Evolutionary conservation across 92 coral and sea anemone species (phyloP).

Genomic region (Siderastrea siderea): DNA sequence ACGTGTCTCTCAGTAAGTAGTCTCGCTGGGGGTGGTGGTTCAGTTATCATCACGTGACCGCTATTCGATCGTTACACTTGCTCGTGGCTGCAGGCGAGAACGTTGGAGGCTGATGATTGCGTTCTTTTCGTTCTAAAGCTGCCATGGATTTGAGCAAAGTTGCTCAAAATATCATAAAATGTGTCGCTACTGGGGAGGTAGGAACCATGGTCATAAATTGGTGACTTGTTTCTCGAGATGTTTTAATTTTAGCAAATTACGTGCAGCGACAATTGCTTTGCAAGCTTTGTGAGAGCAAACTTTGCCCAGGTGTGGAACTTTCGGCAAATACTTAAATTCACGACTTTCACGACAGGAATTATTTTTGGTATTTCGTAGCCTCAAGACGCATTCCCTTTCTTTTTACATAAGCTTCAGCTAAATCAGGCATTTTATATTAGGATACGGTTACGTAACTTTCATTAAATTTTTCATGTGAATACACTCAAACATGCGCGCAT

Average conservation of each 20-base stretch:
- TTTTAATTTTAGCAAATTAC: too few species aligned
- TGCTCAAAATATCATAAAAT: conserved; percentile 85
- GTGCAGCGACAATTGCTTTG: too few species aligned
- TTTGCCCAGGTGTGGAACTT: neutral
- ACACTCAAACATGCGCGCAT: too few species aligned
- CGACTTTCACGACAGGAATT: neutral
- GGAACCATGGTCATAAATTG: neutral
- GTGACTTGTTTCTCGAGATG: neutral
- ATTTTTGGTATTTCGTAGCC: neutral
- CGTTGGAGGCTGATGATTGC: neutral
- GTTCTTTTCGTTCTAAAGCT: neutral
- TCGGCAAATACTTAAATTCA: neutral
- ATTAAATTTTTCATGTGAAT: too few species aligned
- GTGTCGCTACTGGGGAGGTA: conserved; percentile 93
- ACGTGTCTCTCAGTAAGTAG: too few species aligned
- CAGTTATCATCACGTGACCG: too few species aligned
- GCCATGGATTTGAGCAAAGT: conserved; percentile 89
- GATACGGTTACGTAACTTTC: neutral
- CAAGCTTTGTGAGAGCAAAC: too few species aligned
- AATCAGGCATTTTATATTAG: neutral
- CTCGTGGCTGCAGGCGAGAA: too few species aligned
- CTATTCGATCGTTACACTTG: too few species aligned
- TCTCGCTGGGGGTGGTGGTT: too few species aligned
- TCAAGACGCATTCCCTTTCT: neutral
- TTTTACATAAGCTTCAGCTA: neutral